These are phyloP conservation scores for Denticeps clupeoides DNA, from an alignment of 2,797 vertebrate genomes.

Conservation along the genomic window DNA sequence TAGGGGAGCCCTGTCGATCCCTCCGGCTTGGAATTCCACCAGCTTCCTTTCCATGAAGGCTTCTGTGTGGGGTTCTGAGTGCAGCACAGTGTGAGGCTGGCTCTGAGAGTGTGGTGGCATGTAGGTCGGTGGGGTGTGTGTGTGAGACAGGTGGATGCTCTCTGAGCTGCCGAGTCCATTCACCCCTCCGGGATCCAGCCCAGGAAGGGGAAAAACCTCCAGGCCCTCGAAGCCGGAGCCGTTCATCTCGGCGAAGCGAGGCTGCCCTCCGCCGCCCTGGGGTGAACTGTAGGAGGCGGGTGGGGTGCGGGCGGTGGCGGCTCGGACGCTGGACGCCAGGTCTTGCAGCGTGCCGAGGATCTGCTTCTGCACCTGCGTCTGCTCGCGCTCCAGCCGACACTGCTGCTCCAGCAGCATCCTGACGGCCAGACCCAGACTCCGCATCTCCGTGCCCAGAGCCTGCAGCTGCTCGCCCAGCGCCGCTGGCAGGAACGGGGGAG, in stretches of 20 bases:
- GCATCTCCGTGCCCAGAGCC: constrained; percentile 58
- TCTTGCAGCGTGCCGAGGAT: constrained; percentile 68
- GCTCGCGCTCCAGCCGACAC: constrained; percentile 61
- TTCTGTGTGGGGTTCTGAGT: constrained; percentile 46
- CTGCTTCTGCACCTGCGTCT: constrained; percentile 74
- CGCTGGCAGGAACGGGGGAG: constrained; percentile 36
- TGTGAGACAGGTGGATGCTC: constrained; percentile 35
- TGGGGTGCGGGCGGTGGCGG: constrained; percentile 33
- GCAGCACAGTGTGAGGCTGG: constrained; percentile 34
- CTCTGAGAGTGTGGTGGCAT: constrained; percentile 31
- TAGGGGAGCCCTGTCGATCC: constrained; percentile 38
- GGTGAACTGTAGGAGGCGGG: constrained; percentile 29
- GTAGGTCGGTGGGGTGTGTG: constrained; percentile 36
- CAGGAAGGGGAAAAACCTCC: constrained; percentile 56
- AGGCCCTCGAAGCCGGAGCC: constrained; percentile 41
- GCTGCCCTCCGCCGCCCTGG: constrained; percentile 39
- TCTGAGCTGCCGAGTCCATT: constrained; percentile 55
- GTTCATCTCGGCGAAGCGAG: constrained; percentile 46
- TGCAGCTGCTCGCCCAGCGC: constrained; percentile 53
- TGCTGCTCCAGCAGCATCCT: constrained; percentile 67
- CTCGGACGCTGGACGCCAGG: constrained; percentile 48
- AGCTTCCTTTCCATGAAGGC: constrained; percentile 42
- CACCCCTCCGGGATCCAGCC: constrained; percentile 43
- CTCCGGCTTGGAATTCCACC: constrained; percentile 38
- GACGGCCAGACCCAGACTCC: constrained; percentile 60